Evolutionary conservation across 2,797 vertebrate species (phyloP), one percentile per base, ranked within the genome.

Genomic region (Chelon auratus): DNA sequence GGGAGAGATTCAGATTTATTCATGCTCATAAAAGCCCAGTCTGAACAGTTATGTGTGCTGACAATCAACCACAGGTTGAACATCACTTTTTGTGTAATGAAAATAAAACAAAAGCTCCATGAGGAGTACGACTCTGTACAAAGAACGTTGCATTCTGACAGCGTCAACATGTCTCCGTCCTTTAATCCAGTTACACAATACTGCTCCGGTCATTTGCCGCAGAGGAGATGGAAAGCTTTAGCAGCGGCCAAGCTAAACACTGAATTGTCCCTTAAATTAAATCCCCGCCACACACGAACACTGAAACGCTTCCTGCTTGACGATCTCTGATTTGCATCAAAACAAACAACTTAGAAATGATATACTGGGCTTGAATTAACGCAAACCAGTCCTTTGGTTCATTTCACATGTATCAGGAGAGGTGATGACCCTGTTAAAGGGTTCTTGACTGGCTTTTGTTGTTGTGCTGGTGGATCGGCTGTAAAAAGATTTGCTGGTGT

Each of bases 171-270:
- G 81, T 71, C 69, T 72, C 68, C 53, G 69, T 78, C 83, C 75
- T 20, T 83, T 89, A 91, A 92, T 91, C 89, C 77, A 57, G 73
- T 91, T 91, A 91, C 75, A 87, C 80, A 88, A 87, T 62, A 13
- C 39, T 42, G 52, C 74, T 51, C 26, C 68, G 62, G 40, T 70
- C 56, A 72, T 50, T 77, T 62, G 82, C 20, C 63, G 61, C 69
- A 42, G 77, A 80, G 65, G 74, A 68, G 75, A 89, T 30, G 85
- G 82, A 89, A 86, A 88, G 80, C 85, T 76, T 87, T 63, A 62
- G 54, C 68, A 33, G 72, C 15, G 6, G 84, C 77, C 85, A 83
- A 86, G 60, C 56, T 65, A 84, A 90, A 90, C 80, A 75, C 22
- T 3, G 18, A 80, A 69, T 33, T 33, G 45, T 78, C 73, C 70